A percentile compares a stretch with the other conserved stretches of the same genome.
Conservation (phyloP, 2,113 vertebrate species). For the Phasianus colchicus region DNA sequence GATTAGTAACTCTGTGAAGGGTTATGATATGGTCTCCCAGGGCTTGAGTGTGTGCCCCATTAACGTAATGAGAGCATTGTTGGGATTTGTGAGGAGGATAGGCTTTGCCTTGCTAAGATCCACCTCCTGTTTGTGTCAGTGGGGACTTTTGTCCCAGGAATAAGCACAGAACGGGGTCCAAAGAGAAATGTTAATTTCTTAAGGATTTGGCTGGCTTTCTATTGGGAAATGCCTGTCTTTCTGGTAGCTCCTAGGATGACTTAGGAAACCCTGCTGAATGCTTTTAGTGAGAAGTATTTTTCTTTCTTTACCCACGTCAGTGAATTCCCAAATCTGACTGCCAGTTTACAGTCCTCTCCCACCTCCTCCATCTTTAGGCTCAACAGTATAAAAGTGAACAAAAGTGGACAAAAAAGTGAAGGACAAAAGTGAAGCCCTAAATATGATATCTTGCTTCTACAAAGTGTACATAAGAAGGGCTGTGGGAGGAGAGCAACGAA, state of each 20-base stretch:
- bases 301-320: not conserved
- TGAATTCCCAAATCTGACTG: not conserved
- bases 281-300: not conserved
- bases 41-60: not conserved
- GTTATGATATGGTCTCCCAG: fast-evolving
- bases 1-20: not conserved
- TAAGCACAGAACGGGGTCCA: not conserved
- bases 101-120: not conserved
- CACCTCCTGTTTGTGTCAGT: not conserved
- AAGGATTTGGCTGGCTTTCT: not conserved
- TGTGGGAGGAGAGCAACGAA: not conserved
- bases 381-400: not conserved
- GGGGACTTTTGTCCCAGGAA: not conserved
- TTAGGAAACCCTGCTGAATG: not conserved
- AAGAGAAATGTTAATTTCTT: not conserved
- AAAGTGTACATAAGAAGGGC: not conserved
- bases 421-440: fast-evolving
- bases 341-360: not conserved
- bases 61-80: fast-evolving
- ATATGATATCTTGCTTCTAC: not conserved
- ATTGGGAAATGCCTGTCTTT: not conserved
- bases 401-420: no score
- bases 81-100: not conserved
- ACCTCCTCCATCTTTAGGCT: not conserved
- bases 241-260: not conserved